Base-by-base conservation (phyloP, 2,113 vertebrate genomes). In the Pachypanchax playfairii region DNA sequence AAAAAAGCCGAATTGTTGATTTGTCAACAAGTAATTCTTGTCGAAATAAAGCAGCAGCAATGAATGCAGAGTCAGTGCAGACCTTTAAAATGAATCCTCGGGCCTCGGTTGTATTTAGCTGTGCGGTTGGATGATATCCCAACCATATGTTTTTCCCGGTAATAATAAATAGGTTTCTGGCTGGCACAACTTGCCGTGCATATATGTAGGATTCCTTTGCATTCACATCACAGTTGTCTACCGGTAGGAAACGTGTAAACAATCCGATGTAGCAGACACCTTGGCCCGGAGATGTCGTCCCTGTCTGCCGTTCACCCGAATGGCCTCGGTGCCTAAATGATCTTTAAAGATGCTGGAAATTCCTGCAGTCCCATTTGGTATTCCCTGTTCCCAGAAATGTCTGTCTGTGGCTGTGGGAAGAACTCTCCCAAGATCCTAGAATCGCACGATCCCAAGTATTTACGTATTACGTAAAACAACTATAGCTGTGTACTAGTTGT, bases 361-460 rank as follows among this genome's bases (percentile, higher is more conserved):
- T 82, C 83, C 82, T 77, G 63, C 69, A 77, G 76, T 85, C 83
- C 73, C 70, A 75, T 80, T 77, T 70, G 82, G 73, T 85, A 38
- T 82, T 75, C 70, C 79, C 68, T 67, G 73, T 44, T 68, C 68
- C 78, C 59, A 79, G 72, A 82, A 81, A 71, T 60, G 68, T 63
- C 56, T 39, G 70, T 59, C 65, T 59, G 79, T 43, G 76, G 57
- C 75, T 48, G 72, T n/a, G 60, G 50, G 79, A 71, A 77, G 55
- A 65, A 73, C 47, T 76, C 82, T 79, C 82, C 74, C 73, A 86
- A 82, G 82, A 86, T 69, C 85, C 80, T 71, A 79, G 80, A 81
- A 64, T 60, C 60, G 67, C 62, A 65, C 62, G 13, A 70, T 42
- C 38, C 9, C 31, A 68, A 70, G 53, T 76, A 13, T 13, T 46